Conservation (phyloP, 2,113 vertebrate species). For the Rhineura floridana region DNA sequence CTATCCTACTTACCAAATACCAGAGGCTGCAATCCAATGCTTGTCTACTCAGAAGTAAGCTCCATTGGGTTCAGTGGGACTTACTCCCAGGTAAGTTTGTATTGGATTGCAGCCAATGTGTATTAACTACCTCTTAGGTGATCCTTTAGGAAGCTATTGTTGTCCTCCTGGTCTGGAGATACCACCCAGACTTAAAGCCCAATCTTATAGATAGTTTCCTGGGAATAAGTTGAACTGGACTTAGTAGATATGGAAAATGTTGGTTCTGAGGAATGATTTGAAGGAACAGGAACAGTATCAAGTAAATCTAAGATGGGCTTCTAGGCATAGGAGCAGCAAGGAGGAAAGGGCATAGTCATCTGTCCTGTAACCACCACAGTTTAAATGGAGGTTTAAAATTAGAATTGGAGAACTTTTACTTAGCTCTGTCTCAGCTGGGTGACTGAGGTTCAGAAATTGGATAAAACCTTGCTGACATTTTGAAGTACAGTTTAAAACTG, state of each 20-base stretch:
- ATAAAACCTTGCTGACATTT: slow-evolving; percentile 1
- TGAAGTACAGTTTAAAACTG: neutral
- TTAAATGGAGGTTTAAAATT: neutral
- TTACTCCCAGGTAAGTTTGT: too few species aligned
- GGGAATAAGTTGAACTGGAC: neutral
- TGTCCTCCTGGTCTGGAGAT: too few species aligned
- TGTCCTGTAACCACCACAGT: neutral
- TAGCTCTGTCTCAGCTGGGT: neutral
- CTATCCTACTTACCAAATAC: too few species aligned
- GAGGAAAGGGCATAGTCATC: neutral
- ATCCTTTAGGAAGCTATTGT: too few species aligned
- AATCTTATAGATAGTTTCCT: too few species aligned
- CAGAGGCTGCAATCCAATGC: too few species aligned
- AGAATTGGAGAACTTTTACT: neutral
- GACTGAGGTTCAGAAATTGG: neutral
- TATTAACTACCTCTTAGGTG: too few species aligned
- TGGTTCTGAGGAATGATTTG: neutral
- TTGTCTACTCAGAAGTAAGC: too few species aligned
- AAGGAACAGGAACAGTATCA: neutral
- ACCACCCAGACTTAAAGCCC: too few species aligned
- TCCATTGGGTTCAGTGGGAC: too few species aligned
- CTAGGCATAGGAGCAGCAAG: neutral
- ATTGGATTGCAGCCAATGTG: too few species aligned
- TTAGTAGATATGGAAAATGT: neutral
- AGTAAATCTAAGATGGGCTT: neutral